Base-by-base conservation (phyloP, 2,113 vertebrate species). In the Turnix velox region DNA sequence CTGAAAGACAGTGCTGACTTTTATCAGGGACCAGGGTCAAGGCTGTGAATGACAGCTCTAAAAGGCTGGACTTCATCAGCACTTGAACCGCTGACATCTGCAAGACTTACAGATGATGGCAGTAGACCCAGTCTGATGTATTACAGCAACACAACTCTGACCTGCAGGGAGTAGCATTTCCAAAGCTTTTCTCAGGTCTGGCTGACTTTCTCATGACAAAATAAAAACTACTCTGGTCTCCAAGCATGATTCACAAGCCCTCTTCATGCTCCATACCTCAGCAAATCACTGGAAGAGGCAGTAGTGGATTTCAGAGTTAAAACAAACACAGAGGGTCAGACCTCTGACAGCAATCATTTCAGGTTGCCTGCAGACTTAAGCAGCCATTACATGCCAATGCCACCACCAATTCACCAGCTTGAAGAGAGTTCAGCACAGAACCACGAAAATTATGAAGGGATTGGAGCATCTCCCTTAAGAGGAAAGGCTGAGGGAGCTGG, bases 11-110 rank as follows among this genome's bases (percentile, higher is more conserved):
- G 40, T 9, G 7, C 46, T 69, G 76, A 87, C 84, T 91, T 93
- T 74, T 83, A 66, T 43, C 79, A 86, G 52, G 28, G 43, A 46
- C 33, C 30, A 58, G 83, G 63, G 76, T 86, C 84, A 92, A 31
- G 69, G 79, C 84, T 90, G 71, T 46, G 81, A 94, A 58, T 66
- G 81, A 77, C 6, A 2, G 51, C 66, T 84, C 58, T 22, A 18
- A 65, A 84, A 81, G 74, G 57, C 72, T 93, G 84, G 68, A 62
- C 59, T 95, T 43, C 74, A 84, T 82, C 92, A 95, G 80, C 81
- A 65, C 42, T 73, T n/a, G 28, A 94, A 48, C 83, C 0, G 0
- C 84, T 89, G 90, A 61, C 86, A 78, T 62, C 78, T 59, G 78
- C 1, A 3, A 71, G 69, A 68, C 55, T 58, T 68, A 20, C 5